These are phyloP conservation scores for Aquatica leii DNA, from an alignment of 2,888 invertebrate species.

Conservation along the genomic window DNA sequence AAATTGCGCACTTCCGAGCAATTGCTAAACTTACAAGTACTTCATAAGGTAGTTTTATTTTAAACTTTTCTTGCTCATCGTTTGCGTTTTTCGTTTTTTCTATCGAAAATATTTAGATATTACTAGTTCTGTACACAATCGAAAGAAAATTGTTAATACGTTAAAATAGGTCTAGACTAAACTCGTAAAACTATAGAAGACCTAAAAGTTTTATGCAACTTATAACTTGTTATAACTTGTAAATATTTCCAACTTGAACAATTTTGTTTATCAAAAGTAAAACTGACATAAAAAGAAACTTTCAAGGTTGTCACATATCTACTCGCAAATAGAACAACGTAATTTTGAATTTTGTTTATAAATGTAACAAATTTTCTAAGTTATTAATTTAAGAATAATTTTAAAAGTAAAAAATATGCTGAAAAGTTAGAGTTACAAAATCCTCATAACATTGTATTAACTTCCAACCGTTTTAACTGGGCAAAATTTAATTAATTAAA, in stretches of 20 bases:
- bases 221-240: conserved; percentile 22
- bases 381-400: no score
- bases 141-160: conserved; percentile 15
- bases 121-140: conserved; percentile 14
- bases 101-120: background rate
- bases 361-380: no score
- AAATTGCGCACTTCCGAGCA: conserved; percentile 28
- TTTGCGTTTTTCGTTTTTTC: background rate
- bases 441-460: no score
- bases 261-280: background rate
- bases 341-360: no score
- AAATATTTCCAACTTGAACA: conserved; percentile 21
- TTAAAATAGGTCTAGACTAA: conserved; percentile 17
- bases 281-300: conserved; percentile 8
- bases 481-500: no score
- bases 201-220: conserved; percentile 20
- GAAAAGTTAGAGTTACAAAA: no score
- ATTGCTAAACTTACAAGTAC: conserved; percentile 28
- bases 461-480: no score
- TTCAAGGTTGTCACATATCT: background rate
- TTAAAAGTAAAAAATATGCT: no score
- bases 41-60: conserved; percentile 3
- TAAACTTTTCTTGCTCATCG: conserved; percentile 1
- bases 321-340: no score
- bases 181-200: conserved; percentile 20